These are phyloP conservation scores for Leptinotarsa tumamoca DNA, from an alignment of 2,888 invertebrate species.

Conservation along the genomic window DNA sequence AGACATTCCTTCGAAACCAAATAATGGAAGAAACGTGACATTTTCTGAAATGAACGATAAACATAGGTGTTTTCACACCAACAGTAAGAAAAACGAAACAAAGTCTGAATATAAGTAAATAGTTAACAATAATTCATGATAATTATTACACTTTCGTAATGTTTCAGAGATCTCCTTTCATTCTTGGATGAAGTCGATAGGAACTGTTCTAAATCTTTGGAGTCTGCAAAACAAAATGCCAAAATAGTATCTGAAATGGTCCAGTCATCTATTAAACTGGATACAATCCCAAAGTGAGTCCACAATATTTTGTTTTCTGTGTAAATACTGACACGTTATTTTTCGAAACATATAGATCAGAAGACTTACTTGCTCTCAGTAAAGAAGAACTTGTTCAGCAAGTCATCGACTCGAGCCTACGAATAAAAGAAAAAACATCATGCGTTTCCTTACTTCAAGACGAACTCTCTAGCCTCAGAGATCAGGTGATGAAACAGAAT, in stretches of 20 bases:
- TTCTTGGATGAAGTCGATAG: slow-evolving; percentile 76
- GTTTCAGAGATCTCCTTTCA: slow-evolving; percentile 73
- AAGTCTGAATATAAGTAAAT: slow-evolving; percentile 53
- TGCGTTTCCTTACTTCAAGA: slow-evolving; percentile 72
- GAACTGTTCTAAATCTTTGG: slow-evolving; percentile 59
- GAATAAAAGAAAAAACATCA: slow-evolving; percentile 73
- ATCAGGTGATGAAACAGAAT: slow-evolving; percentile 64
- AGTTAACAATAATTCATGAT: slow-evolving; percentile 10
- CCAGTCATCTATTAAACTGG: slow-evolving; percentile 56
- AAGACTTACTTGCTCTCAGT: slow-evolving; percentile 68
- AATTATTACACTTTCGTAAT: slow-evolving; percentile 26
- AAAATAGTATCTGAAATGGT: slow-evolving; percentile 55
- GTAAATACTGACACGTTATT: too few species aligned
- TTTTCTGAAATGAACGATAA: slow-evolving; percentile 36
- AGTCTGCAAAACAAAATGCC: slow-evolving; percentile 57
- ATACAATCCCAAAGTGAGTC: slow-evolving; percentile 63
- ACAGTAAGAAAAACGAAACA: neutral
- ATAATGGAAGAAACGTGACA: slow-evolving; percentile 43
- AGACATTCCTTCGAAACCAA: slow-evolving; percentile 23
- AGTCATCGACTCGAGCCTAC: slow-evolving; percentile 72
- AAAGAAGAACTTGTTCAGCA: slow-evolving; percentile 74
- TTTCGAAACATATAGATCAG: too few species aligned
- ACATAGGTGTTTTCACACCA: neutral
- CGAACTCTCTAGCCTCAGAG: slow-evolving; percentile 72
- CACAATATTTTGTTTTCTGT: neutral